A percentile compares a stretch with the other conserved stretches of the same genome.
phyloP scores from a whole-genome alignment of 2,113 vertebrate species.

The Thymallus thymallus region DNA sequence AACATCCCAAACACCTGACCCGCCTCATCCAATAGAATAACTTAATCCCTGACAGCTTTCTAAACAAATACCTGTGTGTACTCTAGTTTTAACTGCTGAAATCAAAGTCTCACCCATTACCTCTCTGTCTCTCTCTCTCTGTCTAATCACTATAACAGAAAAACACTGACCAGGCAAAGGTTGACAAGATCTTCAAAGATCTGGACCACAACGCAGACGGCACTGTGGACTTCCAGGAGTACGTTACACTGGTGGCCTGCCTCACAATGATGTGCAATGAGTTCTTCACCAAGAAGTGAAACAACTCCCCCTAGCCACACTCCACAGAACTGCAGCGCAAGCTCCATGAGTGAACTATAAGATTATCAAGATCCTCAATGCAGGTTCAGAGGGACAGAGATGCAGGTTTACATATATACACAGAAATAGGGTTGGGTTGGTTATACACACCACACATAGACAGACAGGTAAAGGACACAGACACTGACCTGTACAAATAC shows the following conservation, averaged over 20 bases:
- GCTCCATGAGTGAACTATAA: background rate
- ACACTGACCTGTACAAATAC: background rate
- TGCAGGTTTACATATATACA: background rate
- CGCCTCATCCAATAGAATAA: too few species aligned
- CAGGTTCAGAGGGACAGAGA: background rate
- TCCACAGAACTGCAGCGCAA: background rate
- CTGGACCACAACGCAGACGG: conserved; percentile 51
- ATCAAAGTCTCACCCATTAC: too few species aligned
- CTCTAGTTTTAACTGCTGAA: too few species aligned
- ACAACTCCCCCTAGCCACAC: background rate
- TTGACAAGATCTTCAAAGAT: conserved; percentile 46
- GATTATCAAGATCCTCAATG: background rate
- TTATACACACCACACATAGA: background rate
- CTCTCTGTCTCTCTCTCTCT: background rate
- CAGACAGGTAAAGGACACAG: background rate
- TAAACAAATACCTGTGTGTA: too few species aligned
- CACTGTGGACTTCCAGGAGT: conserved; percentile 59
- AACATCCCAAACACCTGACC: background rate
- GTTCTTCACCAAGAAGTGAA: background rate
- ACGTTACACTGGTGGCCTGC: conserved; percentile 33
- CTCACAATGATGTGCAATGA: conserved; percentile 31
- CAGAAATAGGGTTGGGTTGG: background rate
- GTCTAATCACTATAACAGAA: conserved; percentile 30
- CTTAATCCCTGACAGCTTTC: too few species aligned
- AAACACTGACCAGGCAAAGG: background rate